Conservation (phyloP, 2,888 invertebrate species). For the Aplocera efformata region DNA sequence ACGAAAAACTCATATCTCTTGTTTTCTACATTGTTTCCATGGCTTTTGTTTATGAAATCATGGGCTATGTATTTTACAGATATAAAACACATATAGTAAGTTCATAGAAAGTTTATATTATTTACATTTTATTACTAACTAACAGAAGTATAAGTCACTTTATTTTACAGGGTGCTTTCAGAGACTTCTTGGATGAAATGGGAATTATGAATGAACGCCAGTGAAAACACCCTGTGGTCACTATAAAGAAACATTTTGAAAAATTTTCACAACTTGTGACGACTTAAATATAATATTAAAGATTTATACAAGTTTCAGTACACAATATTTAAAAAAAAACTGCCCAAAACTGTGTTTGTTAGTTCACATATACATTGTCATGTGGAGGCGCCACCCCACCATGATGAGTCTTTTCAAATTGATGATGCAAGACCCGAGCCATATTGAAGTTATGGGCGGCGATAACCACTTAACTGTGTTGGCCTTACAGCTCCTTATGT, state of each 20-base stretch:
- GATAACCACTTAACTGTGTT: too few relatives aligned
- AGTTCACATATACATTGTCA: too few relatives aligned
- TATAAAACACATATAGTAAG: constrained; percentile 61
- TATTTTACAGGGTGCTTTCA: constrained; percentile 43
- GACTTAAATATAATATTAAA: constrained; percentile 9
- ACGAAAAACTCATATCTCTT: constrained; percentile 58
- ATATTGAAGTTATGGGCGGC: too few relatives aligned
- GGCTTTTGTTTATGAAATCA: constrained; percentile 65
- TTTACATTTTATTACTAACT: too few relatives aligned
- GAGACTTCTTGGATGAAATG: constrained; percentile 42
- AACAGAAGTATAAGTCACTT: not conserved
- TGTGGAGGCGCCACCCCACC: too few relatives aligned
- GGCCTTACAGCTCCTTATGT: too few relatives aligned
- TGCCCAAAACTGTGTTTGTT: not conserved
- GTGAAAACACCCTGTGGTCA: constrained; percentile 2
- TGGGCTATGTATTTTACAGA: constrained; percentile 61
- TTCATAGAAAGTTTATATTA: constrained; percentile 18
- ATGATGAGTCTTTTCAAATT: too few relatives aligned
- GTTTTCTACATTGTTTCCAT: constrained; percentile 66
- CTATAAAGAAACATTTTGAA: too few relatives aligned
- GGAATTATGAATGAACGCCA: constrained; percentile 25
- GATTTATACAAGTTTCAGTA: too few relatives aligned
- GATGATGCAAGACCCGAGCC: too few relatives aligned
- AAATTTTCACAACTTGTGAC: not conserved
- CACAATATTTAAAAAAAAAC: too few relatives aligned